Evolutionary conservation across 2,888 invertebrate species (phyloP), one percentile per base, ranked within the genome.

Genomic region (Brachyptera putata): DNA sequence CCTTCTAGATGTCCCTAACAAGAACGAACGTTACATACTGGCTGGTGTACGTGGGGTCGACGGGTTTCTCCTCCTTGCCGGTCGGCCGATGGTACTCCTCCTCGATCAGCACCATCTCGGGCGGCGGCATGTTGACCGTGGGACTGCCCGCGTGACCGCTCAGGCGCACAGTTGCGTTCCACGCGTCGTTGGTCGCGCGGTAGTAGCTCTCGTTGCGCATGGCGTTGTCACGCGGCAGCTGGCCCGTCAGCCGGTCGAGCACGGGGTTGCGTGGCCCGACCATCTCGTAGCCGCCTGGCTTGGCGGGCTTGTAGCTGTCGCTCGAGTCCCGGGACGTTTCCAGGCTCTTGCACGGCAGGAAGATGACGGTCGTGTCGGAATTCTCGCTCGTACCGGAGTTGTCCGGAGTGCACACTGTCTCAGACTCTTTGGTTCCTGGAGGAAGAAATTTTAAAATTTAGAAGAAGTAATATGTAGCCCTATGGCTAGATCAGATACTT

Each of bases 151-250:
- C 69, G 4, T 36, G 18, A 14, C 43, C 41, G 57, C 70, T 69
- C 61, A 75, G 68, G 72, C 79, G 74, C 61, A 69, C 64, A 63
- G 77, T 76, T 56, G 72, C 71, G 68, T 74, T 79, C 78, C 79
- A 79, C 1, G 79, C 80, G 65, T 84, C 83, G 68, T 82, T 81
- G 1, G 82, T 81, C 21, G 84, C 83, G 80, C 91, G 85, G 70
- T 91, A 94, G 71, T 95, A 95, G 70, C 95, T 95, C 73, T 95
- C 94, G 70, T 95, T 95, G 61, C 94, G 80, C 61, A 94, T 72
- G 13, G 84, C 83, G 37, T 66, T 66, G 60, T 75, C 77, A 7
- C 67, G 66, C 39, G 69, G 69, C 59, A 75, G 74, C 68, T 84
- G 82, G 64, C 87, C 87, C 55, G 91, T 92, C 70, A 95, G 77